phyloP scores from a whole-genome alignment of 2,888 invertebrate genomes.

The Cryptosula pallasiana region DNA sequence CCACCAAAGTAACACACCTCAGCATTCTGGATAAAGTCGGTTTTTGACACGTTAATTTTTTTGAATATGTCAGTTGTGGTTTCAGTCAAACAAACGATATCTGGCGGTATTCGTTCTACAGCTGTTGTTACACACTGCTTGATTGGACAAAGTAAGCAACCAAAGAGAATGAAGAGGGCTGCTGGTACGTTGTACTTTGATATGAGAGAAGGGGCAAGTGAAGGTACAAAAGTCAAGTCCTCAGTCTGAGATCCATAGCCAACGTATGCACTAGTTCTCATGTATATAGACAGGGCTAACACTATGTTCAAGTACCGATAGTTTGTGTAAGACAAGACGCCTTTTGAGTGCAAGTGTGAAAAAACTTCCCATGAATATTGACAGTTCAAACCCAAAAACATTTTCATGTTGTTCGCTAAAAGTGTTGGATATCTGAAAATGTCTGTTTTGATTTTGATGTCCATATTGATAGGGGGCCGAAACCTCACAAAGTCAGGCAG shows the following conservation, averaged over 20 bases:
- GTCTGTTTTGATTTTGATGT: neutral
- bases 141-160: neutral
- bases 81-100: no score
- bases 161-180: neutral
- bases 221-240: no score
- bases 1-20: no score
- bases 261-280: neutral
- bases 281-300: neutral
- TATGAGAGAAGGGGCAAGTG: neutral
- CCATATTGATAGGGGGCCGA: neutral
- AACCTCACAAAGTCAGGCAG: neutral
- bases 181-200: neutral
- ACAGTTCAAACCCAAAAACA: neutral
- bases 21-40: no score
- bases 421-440: slow-evolving; percentile 4
- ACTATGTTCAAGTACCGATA: neutral
- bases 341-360: neutral
- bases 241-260: neutral
- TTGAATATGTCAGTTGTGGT: no score
- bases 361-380: neutral
- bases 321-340: neutral
- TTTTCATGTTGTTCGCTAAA: neutral
- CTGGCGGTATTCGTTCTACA: no score
- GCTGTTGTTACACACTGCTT: neutral
- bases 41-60: no score